Conservation (phyloP, 2,888 invertebrate species). For the Glaucopsyche alexis region DNA sequence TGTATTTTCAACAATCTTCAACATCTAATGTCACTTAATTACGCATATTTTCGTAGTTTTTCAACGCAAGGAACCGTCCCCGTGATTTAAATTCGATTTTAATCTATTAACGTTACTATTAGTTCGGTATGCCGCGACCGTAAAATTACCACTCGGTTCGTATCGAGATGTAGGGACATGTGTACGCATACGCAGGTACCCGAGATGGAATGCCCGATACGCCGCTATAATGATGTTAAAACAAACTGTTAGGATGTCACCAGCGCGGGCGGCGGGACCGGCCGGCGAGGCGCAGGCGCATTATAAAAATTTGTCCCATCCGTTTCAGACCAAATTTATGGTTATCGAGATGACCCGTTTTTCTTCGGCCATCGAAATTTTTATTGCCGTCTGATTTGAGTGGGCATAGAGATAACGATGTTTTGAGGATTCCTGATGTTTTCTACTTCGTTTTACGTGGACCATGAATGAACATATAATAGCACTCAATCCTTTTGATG, state of each 20-base stretch:
- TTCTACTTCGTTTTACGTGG: constrained; percentile 57
- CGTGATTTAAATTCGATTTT: constrained; percentile 19
- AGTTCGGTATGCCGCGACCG: constrained; percentile 26
- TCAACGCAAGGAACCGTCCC: neutral
- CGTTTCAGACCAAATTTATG: constrained; percentile 77
- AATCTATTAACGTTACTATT: constrained; percentile 26
- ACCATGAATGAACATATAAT: constrained; percentile 59
- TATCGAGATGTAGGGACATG: constrained; percentile 54
- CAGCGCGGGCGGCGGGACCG: constrained; percentile 70
- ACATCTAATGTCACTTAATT: constrained; percentile 17
- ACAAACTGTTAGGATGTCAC: constrained; percentile 79
- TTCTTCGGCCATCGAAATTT: constrained; percentile 70
- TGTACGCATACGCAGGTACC: constrained; percentile 60
- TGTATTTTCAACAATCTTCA: constrained; percentile 11
- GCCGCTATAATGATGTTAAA: constrained; percentile 79
- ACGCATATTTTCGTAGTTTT: neutral
- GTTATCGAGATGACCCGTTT: constrained; percentile 74
- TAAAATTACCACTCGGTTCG: constrained; percentile 40
- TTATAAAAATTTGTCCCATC: constrained; percentile 81
- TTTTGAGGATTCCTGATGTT: constrained; percentile 53
- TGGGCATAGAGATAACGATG: constrained; percentile 76
- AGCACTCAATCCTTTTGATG: constrained; percentile 35
- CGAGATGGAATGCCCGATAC: constrained; percentile 76
- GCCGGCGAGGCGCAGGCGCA: constrained; percentile 72
- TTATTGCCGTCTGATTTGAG: constrained; percentile 76